These are phyloP conservation scores for Galerucella pusilla DNA, from an alignment of 2,888 invertebrate genomes.

Conservation along the genomic window DNA sequence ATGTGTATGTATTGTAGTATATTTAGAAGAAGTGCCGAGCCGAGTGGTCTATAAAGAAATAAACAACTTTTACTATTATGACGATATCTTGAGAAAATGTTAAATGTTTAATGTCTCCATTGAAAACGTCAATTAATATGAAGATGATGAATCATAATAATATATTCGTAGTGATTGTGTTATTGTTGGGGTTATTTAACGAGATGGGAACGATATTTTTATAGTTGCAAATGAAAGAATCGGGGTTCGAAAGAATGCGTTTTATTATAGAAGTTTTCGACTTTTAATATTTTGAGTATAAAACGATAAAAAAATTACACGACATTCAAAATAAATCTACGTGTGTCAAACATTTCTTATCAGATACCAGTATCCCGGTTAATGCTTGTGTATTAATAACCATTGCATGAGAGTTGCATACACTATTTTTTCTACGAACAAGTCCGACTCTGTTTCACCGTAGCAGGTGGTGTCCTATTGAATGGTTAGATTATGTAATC, in stretches of 20 bases:
- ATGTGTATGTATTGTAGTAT: background rate
- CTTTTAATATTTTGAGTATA: background rate
- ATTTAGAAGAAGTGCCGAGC: background rate
- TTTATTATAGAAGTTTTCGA: background rate
- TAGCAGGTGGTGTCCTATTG: too few relatives aligned
- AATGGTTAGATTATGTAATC: too few relatives aligned
- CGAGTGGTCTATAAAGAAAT: background rate
- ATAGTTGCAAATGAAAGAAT: background rate
- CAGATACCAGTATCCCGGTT: too few relatives aligned
- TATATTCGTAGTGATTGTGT: background rate
- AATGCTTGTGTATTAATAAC: too few relatives aligned
- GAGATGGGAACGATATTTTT: slow-evolving; percentile 6
- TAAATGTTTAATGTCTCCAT: slow-evolving; percentile 16
- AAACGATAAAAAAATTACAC: background rate
- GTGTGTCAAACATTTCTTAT: too few relatives aligned
- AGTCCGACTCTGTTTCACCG: too few relatives aligned
- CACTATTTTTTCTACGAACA: too few relatives aligned
- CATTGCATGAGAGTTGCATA: too few relatives aligned
- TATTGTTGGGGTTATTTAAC: background rate
- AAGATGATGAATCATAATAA: slow-evolving; percentile 10
- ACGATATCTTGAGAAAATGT: slow-evolving; percentile 13
- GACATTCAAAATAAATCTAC: too few relatives aligned
- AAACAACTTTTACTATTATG: slow-evolving; percentile 17
- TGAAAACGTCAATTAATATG: slow-evolving; percentile 7
- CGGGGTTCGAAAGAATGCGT: background rate